Evolutionary conservation across 2,113 vertebrate species (phyloP), one percentile per base, ranked within the genome.

Genomic region (Marmota flaviventris): DNA sequence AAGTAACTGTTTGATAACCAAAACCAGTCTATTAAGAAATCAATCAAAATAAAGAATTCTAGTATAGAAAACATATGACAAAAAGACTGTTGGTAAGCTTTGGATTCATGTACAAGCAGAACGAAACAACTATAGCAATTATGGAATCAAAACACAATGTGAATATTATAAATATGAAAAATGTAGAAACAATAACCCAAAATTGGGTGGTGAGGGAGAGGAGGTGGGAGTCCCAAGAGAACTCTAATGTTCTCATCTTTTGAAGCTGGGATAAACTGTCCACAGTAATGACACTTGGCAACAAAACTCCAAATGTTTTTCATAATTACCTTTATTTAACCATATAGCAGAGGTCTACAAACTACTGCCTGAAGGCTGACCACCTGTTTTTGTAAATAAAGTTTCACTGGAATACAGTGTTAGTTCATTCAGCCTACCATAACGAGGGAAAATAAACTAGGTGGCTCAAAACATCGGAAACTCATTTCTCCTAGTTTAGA

Each of bases 351-450:
- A 8, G 27, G 25, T 39, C 58, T 29, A 63, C 29, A 85, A 78
- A 82, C 34, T 51, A 37, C 48, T 84, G n/a, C 61, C 70, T 63
- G 48, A 61, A 20, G 9, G 14, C 37, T 22, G 27, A 63, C 42
- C 61, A 73, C 77, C 67, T 93, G 11, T 69, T 94, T 90, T 78
- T 95, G 76, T 42, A 91, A 94, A 75, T 85, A 39, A 87, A 93
- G 51, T 78, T 88, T 93, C 76, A 48, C 1, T 65, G 70, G 32
- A 75, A 56, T 69, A 84, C 63, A 20, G 32, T 32, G 24, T 76
- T n/a, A 70, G 56, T 45, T 22, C 20, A 34, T 51, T 27, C 27
- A 48, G 39, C 13, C 51, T 82, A 11, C 61, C 17, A 4, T 58
- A 95, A 39, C 42, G 65, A 95, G 69, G n/a, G 29, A n/a, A 0